Evolutionary conservation across 2,113 vertebrate genomes (phyloP).

Genomic region (Leucoraja erinaceus): DNA sequence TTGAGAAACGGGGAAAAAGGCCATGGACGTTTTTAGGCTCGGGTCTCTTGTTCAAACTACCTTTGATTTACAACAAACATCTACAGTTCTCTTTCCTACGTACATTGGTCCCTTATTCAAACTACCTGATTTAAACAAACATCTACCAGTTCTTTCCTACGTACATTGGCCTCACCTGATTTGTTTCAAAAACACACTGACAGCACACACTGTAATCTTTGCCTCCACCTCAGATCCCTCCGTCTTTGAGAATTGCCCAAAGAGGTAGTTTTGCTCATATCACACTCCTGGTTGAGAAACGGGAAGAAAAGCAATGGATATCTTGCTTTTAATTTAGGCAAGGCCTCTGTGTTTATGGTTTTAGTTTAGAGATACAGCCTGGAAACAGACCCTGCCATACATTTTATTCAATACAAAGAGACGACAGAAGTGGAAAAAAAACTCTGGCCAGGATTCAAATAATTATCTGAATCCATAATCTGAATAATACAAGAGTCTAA

Average conservation of each 20-base stretch:
- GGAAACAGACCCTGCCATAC: background rate
- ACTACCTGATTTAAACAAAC: too few relatives aligned
- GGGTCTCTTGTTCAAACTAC: too few relatives aligned
- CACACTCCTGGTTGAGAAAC: background rate
- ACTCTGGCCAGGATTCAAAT: background rate
- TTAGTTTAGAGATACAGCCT: too few relatives aligned
- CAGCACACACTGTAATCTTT: too few relatives aligned
- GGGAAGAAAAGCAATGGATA: background rate
- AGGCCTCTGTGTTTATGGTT: background rate
- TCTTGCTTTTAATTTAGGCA: background rate
- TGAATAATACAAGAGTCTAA: background rate
- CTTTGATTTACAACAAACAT: too few relatives aligned
- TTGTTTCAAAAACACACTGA: too few relatives aligned
- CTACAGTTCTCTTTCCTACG: too few relatives aligned
- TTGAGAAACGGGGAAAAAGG: background rate
- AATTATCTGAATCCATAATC: conserved; percentile 8
- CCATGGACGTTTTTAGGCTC: too few relatives aligned
- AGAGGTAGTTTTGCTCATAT: background rate
- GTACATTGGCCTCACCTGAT: too few relatives aligned
- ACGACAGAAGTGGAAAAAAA: background rate
- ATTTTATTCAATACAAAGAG: background rate
- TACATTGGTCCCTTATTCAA: too few relatives aligned
- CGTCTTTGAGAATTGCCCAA: background rate
- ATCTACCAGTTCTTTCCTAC: too few relatives aligned
- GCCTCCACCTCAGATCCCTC: too few relatives aligned